These are phyloP conservation scores for Ictalurus punctatus DNA, from an alignment of 2,113 vertebrate species.

Conservation along the genomic window DNA sequence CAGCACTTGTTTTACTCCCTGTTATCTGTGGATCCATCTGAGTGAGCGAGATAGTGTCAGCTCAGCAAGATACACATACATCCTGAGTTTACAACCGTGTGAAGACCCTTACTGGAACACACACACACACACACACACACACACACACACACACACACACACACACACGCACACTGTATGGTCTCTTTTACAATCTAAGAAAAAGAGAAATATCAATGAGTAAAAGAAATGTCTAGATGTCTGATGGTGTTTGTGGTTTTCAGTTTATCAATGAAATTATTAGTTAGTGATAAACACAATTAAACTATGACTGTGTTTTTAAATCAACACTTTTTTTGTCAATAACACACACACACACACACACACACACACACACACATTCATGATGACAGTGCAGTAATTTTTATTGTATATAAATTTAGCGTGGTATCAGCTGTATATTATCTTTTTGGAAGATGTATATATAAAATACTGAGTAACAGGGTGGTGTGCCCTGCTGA, in stretches of 20 bases:
- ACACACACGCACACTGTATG: neutral
- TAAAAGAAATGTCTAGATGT: neutral
- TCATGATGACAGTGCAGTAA: neutral
- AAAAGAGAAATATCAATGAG: no score
- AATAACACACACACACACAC: neutral
- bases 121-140: neutral
- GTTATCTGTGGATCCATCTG: constrained; percentile 19
- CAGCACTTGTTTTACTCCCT: constrained; percentile 8
- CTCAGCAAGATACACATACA: neutral
- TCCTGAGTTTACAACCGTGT: neutral
- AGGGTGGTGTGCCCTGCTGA: neutral
- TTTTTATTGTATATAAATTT: neutral
- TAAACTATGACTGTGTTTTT: constrained; percentile 1
- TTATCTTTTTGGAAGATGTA: no score
- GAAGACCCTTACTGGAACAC: neutral
- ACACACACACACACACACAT: constrained; percentile 13
- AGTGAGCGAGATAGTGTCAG: neutral
- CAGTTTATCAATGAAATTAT: neutral
- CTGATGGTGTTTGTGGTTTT: neutral
- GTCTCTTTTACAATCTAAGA: no score
- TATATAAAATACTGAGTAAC: neutral
- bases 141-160: neutral
- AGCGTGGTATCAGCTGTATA: neutral
- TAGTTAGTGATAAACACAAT: neutral
- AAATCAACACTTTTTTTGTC: neutral